A percentile compares a stretch with the other conserved stretches of the same genome.
Conservation (phyloP, 2,888 invertebrate genomes). For the Tachina lurida region DNA sequence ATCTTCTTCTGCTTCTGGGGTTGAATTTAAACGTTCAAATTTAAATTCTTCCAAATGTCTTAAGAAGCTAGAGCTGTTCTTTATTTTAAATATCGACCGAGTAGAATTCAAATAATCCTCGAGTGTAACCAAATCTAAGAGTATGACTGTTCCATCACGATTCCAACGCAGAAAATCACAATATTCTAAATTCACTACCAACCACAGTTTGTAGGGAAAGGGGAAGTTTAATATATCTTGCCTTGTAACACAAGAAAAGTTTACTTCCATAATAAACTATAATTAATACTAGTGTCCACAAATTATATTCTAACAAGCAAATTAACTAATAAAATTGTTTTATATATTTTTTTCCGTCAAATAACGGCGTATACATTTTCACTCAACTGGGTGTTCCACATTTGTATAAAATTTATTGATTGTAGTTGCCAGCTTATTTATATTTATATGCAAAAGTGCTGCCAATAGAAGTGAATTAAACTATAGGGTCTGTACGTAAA, state of each 20-base stretch:
- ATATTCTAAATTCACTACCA: constrained; percentile 73
- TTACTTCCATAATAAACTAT: constrained; percentile 29
- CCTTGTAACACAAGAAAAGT: constrained; percentile 66
- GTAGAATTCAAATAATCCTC: constrained; percentile 74
- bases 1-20: constrained; percentile 73
- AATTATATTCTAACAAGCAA: neutral
- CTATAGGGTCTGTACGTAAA: too few relatives aligned
- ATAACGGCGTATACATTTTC: constrained; percentile 32
- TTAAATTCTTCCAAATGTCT: constrained; percentile 72
- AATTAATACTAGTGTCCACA: neutral
- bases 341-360: constrained; percentile 9
- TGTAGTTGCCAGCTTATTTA: constrained; percentile 1
- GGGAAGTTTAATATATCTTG: constrained; percentile 75
- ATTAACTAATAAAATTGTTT: neutral
- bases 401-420: neutral
- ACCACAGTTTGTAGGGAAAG: constrained; percentile 76
- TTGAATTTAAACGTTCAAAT: constrained; percentile 73
- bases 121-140: constrained; percentile 72
- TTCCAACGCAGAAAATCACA: constrained; percentile 76
- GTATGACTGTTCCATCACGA: constrained; percentile 75
- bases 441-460: neutral
- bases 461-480: neutral
- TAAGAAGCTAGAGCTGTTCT: constrained; percentile 74
- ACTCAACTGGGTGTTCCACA: constrained; percentile 7
- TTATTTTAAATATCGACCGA: constrained; percentile 75